These are phyloP conservation scores for Pygocentrus nattereri DNA, from an alignment of 2,797 vertebrate genomes.

Conservation along the genomic window DNA sequence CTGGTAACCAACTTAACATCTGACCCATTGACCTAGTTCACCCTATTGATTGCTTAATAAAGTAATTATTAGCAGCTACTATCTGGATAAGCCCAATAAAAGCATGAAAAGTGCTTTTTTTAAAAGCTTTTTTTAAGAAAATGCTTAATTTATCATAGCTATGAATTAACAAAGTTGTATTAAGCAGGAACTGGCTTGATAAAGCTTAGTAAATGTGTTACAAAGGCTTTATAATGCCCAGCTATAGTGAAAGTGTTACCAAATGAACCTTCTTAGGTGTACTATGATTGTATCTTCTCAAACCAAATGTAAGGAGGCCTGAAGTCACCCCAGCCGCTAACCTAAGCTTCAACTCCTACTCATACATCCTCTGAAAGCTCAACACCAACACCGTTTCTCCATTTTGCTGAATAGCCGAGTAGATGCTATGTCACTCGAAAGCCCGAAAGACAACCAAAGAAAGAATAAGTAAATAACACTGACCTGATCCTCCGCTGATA, in stretches of 20 bases:
- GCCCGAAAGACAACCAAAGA: too few species aligned
- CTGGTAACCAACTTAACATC: neutral
- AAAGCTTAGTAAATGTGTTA: neutral
- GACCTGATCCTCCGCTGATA: conserved; percentile 32
- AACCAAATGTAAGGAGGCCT: neutral
- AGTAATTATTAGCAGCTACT: neutral
- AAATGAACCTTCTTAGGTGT: neutral
- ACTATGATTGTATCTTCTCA: neutral
- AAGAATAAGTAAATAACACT: neutral
- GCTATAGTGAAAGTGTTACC: too few species aligned
- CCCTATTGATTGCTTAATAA: neutral
- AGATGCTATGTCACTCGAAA: too few species aligned
- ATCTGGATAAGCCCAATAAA: neutral
- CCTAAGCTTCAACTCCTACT: neutral
- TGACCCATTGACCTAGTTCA: neutral
- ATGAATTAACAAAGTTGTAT: neutral
- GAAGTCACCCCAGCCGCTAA: neutral
- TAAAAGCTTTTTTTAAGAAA: too few species aligned
- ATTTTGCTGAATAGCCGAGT: neutral
- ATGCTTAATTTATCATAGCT: neutral
- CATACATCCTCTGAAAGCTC: neutral
- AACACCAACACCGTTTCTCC: neutral
- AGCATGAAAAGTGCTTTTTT: too few species aligned
- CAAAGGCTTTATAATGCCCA: too few species aligned
- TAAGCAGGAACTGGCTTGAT: neutral